Base-by-base conservation (phyloP, 2,888 invertebrate species). In the Pasiphila rectangulata region DNA sequence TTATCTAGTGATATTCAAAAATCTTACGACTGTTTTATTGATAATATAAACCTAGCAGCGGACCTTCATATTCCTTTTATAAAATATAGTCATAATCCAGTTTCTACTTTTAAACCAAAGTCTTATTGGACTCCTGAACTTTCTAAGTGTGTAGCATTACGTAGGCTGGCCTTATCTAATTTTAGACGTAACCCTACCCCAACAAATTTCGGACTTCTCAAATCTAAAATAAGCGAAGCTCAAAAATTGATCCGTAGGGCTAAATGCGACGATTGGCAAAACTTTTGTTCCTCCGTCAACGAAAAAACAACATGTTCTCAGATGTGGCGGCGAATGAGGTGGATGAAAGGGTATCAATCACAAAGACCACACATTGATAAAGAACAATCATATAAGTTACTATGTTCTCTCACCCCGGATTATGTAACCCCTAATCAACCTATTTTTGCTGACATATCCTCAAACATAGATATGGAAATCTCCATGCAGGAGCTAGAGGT, bases 401-500 rank as follows among this genome's bases (percentile, higher is more conserved):
- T 21, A 13, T 7, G 29, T 12, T 29, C 15, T 3, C 29, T 29
- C 12, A 29, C 29, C 4, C 29, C 29, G 3, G 21, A 21, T 21
- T 21, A 21, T 7, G 21, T 21, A 21, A 21, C 21, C 4, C 21
- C 21, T 5, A 21, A 4, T 2, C 4, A 21, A 2, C 21, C 21
- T 1, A 6, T 21, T 2, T 2, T 21, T 7, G 21, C 4, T 6
- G 1, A 2, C 21, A 6, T 2, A 6, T 6, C 6, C 21, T 2
- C 21, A 4, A 5, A 21, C 4, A 4, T 21, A 21, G 21, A 21
- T 21, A 21, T 21, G 21, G 29, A 44, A 5, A 35, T 43, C 35
- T 43, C 43, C 24, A 24, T 43, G 12, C 42, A 43, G 35, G 46
- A 46, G 25, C 32, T 51, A 35, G 24, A 37, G 15, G 27, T 42